Evolutionary conservation across 2,113 vertebrate genomes (phyloP).

Genomic region (Arothron firmamentum): DNA sequence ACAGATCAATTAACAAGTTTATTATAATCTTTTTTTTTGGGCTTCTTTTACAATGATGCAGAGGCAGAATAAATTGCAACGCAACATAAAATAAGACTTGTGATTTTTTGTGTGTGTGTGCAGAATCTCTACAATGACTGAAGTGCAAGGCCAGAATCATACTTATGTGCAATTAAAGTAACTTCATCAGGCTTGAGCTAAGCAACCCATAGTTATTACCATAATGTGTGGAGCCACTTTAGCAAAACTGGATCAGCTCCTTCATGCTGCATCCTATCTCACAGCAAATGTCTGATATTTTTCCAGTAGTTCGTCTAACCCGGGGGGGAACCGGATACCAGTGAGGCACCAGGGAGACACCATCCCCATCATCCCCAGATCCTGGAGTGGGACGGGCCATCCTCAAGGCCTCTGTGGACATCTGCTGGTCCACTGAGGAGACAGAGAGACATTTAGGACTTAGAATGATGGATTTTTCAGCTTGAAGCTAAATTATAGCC

Average conservation of each 20-base stretch:
- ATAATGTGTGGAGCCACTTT: neutral
- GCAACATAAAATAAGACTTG: too few relatives aligned
- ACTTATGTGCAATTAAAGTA: too few relatives aligned
- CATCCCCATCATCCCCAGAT: neutral
- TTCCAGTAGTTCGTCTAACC: conserved; percentile 40
- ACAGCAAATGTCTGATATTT: conserved; percentile 74
- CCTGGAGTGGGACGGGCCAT: neutral
- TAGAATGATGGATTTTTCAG: neutral
- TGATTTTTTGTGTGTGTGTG: too few relatives aligned
- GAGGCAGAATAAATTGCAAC: neutral
- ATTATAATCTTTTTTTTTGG: neutral
- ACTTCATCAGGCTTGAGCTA: too few relatives aligned
- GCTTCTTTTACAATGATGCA: neutral
- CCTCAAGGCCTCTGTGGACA: conserved; percentile 5
- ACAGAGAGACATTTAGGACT: neutral
- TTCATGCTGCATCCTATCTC: conserved; percentile 73
- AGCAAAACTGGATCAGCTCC: conserved; percentile 76
- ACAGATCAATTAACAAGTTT: neutral
- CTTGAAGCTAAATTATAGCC: neutral
- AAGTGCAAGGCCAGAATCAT: too few relatives aligned
- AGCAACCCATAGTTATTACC: too few relatives aligned
- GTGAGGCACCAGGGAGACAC: conserved; percentile 21
- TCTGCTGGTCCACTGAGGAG: conserved; percentile 24
- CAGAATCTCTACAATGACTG: too few relatives aligned
- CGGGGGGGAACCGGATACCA: conserved; percentile 44